A percentile compares a stretch with the other conserved stretches of the same genome.
These are phyloP conservation scores for Sphenodon punctatus DNA, from an alignment of 2,797 vertebrate genomes.

Conservation along the genomic window DNA sequence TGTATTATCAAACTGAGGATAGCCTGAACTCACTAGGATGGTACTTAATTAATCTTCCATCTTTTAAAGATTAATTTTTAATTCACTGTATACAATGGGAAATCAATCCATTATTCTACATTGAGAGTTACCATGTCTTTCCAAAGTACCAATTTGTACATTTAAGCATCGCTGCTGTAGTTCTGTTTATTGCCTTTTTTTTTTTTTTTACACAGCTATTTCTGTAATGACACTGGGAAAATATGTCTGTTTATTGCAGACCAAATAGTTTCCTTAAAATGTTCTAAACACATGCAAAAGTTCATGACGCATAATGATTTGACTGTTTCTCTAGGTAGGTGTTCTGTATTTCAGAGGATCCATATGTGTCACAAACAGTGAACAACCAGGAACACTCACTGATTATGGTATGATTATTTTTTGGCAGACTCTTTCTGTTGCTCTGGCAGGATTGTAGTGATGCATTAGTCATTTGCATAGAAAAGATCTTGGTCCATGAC, in stretches of 20 bases:
- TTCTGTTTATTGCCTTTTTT: slow-evolving; percentile 51
- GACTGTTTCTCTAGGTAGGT: slow-evolving; percentile 74
- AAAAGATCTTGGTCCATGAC: slow-evolving; percentile 77
- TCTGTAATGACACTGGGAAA: slow-evolving; percentile 69
- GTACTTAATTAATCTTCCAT: background rate
- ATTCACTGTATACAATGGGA: background rate
- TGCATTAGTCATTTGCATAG: slow-evolving; percentile 81
- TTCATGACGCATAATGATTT: slow-evolving; percentile 73
- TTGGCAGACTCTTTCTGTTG: slow-evolving; percentile 72
- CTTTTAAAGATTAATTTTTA: background rate
- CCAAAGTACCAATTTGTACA: slow-evolving; percentile 28
- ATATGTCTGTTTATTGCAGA: slow-evolving; percentile 77
- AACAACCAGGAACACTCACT: slow-evolving; percentile 77
- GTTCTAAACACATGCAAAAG: slow-evolving; percentile 75
- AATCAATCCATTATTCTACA: background rate
- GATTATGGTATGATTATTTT: slow-evolving; percentile 77
- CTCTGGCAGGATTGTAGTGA: slow-evolving; percentile 76
- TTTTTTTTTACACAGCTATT: slow-evolving; percentile 47
- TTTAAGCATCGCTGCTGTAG: slow-evolving; percentile 57
- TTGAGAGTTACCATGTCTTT: background rate
- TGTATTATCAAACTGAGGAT: too few species aligned
- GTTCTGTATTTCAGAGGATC: slow-evolving; percentile 73
- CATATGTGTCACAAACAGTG: slow-evolving; percentile 77
- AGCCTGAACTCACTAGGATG: background rate
- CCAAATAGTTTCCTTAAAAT: slow-evolving; percentile 76